These are phyloP conservation scores for Digitonthophagus gazella DNA, from an alignment of 2,888 invertebrate genomes.

Conservation along the genomic window DNA sequence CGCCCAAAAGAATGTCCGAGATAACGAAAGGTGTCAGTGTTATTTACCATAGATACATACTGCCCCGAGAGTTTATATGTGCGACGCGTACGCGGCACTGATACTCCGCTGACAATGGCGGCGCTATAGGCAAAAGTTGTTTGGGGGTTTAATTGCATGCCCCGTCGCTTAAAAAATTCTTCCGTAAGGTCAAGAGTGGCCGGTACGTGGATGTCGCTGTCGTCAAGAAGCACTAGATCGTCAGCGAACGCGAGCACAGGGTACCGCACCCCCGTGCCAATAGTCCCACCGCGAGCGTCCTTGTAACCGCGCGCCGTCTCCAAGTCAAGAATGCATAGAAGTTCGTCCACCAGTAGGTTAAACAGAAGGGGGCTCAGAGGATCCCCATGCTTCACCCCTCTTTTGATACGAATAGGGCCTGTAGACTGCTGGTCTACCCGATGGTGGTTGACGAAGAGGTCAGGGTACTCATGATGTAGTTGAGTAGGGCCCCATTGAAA, in stretches of 20 bases:
- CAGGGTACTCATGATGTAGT: too few relatives aligned
- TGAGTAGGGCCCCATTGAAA: too few relatives aligned
- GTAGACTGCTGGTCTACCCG: too few relatives aligned
- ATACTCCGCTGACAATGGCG: constrained; percentile 17
- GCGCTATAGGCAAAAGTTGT: constrained; percentile 26
- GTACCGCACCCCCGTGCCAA: constrained; percentile 19
- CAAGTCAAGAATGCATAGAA: constrained; percentile 24
- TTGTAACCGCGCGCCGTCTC: not conserved
- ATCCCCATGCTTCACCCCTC: constrained; percentile 49
- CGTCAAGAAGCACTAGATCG: constrained; percentile 43
- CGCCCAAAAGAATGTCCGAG: constrained; percentile 40
- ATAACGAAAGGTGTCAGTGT: constrained; percentile 28
- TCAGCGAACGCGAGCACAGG: constrained; percentile 46
- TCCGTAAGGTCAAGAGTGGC: constrained; percentile 29
- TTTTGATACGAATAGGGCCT: constrained; percentile 27
- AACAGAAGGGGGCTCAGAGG: constrained; percentile 39
- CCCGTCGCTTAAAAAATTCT: constrained; percentile 29
- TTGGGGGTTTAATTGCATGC: constrained; percentile 33
- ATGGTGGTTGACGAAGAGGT: too few relatives aligned
- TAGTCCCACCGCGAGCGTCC: constrained; percentile 30
- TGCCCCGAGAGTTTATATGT: constrained; percentile 9
- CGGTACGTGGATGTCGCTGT: constrained; percentile 39
- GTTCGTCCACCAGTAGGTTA: constrained; percentile 38
- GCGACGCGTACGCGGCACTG: constrained; percentile 16
- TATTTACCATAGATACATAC: not conserved